These are phyloP conservation scores for Digitonthophagus gazella DNA, from an alignment of 2,888 invertebrate species.

Conservation along the genomic window DNA sequence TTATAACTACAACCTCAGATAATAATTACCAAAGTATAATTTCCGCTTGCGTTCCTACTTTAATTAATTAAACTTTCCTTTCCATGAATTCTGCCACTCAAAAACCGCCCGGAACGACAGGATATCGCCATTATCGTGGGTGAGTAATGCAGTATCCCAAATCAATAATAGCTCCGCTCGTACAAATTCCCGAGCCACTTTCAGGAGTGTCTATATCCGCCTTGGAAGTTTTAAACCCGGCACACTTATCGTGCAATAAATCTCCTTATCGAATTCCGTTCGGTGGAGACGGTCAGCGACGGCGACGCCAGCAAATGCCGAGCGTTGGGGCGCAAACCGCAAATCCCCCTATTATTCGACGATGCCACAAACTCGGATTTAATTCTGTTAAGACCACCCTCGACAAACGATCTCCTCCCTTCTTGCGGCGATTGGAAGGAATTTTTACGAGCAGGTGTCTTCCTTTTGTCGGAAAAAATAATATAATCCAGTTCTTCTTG, in stretches of 20 bases:
- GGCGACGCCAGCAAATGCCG: background rate
- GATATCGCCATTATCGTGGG: background rate
- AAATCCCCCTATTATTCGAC: constrained; percentile 14
- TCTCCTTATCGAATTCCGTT: background rate
- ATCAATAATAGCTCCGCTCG: background rate
- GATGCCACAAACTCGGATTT: background rate
- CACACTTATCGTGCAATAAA: background rate
- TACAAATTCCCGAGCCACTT: background rate
- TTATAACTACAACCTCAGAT: too few relatives aligned
- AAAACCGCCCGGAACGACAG: background rate
- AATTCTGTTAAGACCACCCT: constrained; percentile 12
- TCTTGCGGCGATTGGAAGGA: too few relatives aligned
- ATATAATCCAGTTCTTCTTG: background rate
- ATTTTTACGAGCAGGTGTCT: too few relatives aligned
- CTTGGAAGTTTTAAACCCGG: background rate
- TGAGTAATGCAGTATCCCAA: background rate
- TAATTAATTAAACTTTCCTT: background rate
- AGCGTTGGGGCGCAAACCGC: constrained; percentile 7
- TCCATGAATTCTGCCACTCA: background rate
- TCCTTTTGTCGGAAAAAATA: too few relatives aligned
- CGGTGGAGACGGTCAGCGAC: constrained; percentile 3
- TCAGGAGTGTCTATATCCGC: background rate
- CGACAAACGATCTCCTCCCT: constrained; percentile 12
- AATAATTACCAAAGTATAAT: too few relatives aligned
- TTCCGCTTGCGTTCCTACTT: background rate